These are phyloP conservation scores for Amblyteles armatorius DNA, from an alignment of 2,888 invertebrate species.

Conservation along the genomic window DNA sequence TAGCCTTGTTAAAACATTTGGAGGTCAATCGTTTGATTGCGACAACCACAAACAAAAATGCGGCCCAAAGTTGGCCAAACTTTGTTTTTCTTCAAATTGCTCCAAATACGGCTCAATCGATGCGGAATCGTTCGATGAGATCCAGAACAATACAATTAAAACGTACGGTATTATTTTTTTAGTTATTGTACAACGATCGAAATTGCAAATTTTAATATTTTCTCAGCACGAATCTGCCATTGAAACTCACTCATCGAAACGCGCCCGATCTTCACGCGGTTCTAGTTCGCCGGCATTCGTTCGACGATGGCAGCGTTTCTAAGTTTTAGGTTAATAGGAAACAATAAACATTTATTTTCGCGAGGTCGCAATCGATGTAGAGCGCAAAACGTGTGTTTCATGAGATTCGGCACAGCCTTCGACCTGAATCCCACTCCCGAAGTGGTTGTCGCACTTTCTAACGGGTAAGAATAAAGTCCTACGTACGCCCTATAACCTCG, in stretches of 20 bases:
- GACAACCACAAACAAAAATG: too few relatives aligned
- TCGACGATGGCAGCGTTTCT: constrained; percentile 72
- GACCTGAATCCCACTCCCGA: constrained; percentile 20
- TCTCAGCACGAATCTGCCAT: neutral
- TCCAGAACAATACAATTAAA: too few relatives aligned
- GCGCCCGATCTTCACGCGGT: constrained; percentile 3
- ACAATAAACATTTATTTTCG: constrained; percentile 64
- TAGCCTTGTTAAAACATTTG: too few relatives aligned
- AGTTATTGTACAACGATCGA: too few relatives aligned
- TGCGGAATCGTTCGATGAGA: too few relatives aligned
- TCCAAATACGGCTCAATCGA: too few relatives aligned
- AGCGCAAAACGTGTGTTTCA: constrained; percentile 42
- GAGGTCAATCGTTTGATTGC: too few relatives aligned
- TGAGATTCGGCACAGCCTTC: constrained; percentile 10
- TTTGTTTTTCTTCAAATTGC: too few relatives aligned
- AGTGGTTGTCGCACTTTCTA: constrained; percentile 85
- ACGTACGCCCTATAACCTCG: constrained; percentile 41
- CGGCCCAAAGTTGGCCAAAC: too few relatives aligned
- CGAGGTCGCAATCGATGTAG: constrained; percentile 58
- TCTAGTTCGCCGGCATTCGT: constrained; percentile 51
- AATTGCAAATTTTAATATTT: too few relatives aligned
- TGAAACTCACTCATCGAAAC: neutral
- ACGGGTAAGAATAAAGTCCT: constrained; percentile 86
- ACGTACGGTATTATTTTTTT: too few relatives aligned
- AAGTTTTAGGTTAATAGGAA: constrained; percentile 73